Evolutionary conservation across 2,888 invertebrate species (phyloP).

Genomic region (Agelastica alni): DNA sequence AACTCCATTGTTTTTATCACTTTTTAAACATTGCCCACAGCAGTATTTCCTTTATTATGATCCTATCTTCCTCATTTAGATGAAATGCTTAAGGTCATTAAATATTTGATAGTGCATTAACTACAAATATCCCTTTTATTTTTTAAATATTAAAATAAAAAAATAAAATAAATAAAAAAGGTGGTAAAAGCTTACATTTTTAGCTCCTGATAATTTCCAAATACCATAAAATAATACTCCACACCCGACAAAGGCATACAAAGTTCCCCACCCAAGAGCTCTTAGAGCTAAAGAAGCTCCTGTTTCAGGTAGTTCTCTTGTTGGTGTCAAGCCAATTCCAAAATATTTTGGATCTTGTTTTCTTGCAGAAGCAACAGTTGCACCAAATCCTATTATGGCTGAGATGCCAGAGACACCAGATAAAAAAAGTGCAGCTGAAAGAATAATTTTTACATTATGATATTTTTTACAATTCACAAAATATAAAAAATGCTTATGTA

Average conservation of each 20-base stretch:
- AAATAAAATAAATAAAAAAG: no score
- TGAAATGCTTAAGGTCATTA: no score
- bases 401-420: constrained; percentile 77
- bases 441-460: no score
- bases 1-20: no score
- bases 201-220: constrained; percentile 88
- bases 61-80: no score
- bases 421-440: constrained; percentile 73
- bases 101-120: no score
- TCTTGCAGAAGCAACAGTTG: constrained; percentile 76
- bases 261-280: constrained; percentile 85
- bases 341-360: constrained; percentile 80
- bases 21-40: no score
- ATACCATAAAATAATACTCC: constrained; percentile 78
- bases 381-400: constrained; percentile 79
- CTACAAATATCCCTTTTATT: no score
- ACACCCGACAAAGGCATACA: constrained; percentile 86
- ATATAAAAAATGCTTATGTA: no score
- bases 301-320: constrained; percentile 69
- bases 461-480: no score
- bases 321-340: constrained; percentile 69
- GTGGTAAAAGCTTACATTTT: constrained; percentile 71
- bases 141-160: no score
- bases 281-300: constrained; percentile 78
- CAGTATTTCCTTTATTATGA: no score